These are phyloP conservation scores for Chaenodraco wilsoni DNA, from an alignment of 2,797 vertebrate species.

Conservation along the genomic window DNA sequence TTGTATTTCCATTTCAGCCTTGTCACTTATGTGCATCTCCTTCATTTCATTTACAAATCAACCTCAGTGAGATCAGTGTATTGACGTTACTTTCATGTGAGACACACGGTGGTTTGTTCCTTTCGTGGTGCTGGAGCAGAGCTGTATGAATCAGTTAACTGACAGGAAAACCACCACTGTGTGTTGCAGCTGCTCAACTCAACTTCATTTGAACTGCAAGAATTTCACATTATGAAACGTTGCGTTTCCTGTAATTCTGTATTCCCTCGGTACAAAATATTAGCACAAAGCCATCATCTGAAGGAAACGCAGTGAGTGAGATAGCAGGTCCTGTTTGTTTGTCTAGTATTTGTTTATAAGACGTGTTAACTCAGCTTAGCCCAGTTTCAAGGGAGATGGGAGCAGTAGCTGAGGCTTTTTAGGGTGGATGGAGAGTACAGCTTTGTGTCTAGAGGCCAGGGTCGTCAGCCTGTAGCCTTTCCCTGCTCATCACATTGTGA, in stretches of 20 bases:
- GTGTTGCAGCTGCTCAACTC: slow-evolving; percentile 29
- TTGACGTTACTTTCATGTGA: neutral
- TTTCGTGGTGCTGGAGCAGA: neutral
- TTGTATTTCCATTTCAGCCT: neutral
- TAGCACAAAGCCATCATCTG: neutral
- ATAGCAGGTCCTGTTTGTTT: slow-evolving; percentile 8
- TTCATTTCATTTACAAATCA: neutral
- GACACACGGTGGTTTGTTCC: neutral
- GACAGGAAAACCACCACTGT: slow-evolving; percentile 72
- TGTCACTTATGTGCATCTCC: neutral
- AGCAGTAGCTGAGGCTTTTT: slow-evolving; percentile 4
- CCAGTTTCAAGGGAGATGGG: slow-evolving; percentile 8
- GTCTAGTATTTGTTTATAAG: slow-evolving; percentile 6
- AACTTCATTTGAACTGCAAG: slow-evolving; percentile 5
- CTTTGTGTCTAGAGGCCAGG: slow-evolving; percentile 5
- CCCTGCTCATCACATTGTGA: slow-evolving; percentile 7
- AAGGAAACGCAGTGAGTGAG: slow-evolving; percentile 2
- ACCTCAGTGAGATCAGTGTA: neutral
- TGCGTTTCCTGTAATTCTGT: slow-evolving; percentile 20
- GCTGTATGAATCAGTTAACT: slow-evolving; percentile 55
- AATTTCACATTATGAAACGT: slow-evolving; percentile 11
- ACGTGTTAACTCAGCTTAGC: neutral
- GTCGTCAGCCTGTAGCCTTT: neutral
- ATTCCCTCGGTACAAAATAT: neutral
- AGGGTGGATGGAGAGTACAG: neutral